Evolutionary conservation across 1,140 invertebrate species (phyloP).

Genomic region (Meloidogyne floridensis): DNA sequence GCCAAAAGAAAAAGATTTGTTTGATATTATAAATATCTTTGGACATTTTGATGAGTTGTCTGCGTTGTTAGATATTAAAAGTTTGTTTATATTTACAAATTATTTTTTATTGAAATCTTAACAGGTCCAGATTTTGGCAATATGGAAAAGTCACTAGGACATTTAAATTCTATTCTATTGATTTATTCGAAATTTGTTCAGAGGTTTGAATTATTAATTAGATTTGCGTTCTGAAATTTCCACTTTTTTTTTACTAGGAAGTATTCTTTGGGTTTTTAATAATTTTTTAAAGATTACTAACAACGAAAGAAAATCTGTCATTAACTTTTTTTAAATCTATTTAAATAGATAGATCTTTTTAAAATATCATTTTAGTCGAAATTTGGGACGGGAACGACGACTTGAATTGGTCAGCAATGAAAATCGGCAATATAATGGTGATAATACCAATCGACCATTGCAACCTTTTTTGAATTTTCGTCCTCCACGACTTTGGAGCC

Average conservation of each 20-base stretch:
- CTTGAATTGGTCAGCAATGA: background rate
- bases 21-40: slow-evolving; percentile 17
- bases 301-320: too few relatives aligned
- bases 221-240: background rate
- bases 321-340: too few relatives aligned
- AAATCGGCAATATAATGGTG: background rate
- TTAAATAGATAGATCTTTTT: too few relatives aligned
- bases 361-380: background rate
- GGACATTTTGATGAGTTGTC: slow-evolving; percentile 10
- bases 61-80: slow-evolving; percentile 10
- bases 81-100: background rate
- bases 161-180: slow-evolving; percentile 8
- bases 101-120: background rate
- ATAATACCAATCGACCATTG: background rate
- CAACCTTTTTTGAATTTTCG: background rate
- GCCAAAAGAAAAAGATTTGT: background rate
- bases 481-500: background rate
- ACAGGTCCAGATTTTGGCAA: background rate
- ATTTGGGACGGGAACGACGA: slow-evolving; percentile 7
- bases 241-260: background rate
- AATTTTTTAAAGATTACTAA: too few relatives aligned
- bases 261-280: too few relatives aligned
- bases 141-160: background rate
- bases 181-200: slow-evolving; percentile 26
- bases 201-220: background rate